Base-by-base conservation (phyloP, 1,140 invertebrate species). In the Euura lappo region DNA sequence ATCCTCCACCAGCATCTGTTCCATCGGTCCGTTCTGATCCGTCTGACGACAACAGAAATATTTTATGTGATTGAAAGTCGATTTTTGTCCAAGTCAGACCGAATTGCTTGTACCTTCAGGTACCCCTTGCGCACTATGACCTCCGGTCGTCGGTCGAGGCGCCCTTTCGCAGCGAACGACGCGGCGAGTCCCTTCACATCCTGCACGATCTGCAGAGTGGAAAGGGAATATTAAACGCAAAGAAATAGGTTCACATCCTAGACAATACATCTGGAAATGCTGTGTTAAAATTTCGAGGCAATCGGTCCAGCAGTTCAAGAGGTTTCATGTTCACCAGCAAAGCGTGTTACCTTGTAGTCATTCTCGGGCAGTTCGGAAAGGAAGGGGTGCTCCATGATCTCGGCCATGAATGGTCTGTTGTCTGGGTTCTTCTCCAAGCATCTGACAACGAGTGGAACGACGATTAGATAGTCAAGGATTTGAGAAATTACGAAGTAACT, bases 341-440 rank as follows among this genome's bases (percentile, higher is more conserved):
- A 28, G 28, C 28, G 28, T 28, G 89, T 89, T 90, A 94, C 93
- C 81, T 91, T 90, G 79, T 92, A 93, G 80, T 94, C 93, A 81
- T 94, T 94, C 80, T 94, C 93, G 1, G 94, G 94, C 69, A 92
- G 87, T 75, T 90, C 89, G 73, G 90, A 87, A 75, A 94, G 88
- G 79, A 98, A 98, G 0, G 96, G 96, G 90, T 98, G 97, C 75
- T 96, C 93, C 47, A 94, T 86, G 44, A 98, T 88, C 87, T 98
- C 96, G 66, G 91, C 85, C 83, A 96, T 93, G 83, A 92, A 95
- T 1, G 97, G 96, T 44, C 97, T 90, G 84, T 97, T 92, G 78
- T 98, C 96, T 13, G 93, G 93, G 89, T 97, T 96, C 85, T 98
- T 98, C 74, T 95, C 93, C 42, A 98, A 87, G 83, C 96, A 98